Percentiles rank a stretch among this genome's conserved stretches.
These are phyloP conservation scores for Teinopalpus imperialis DNA, from an alignment of 2,888 invertebrate species.

Conservation along the genomic window DNA sequence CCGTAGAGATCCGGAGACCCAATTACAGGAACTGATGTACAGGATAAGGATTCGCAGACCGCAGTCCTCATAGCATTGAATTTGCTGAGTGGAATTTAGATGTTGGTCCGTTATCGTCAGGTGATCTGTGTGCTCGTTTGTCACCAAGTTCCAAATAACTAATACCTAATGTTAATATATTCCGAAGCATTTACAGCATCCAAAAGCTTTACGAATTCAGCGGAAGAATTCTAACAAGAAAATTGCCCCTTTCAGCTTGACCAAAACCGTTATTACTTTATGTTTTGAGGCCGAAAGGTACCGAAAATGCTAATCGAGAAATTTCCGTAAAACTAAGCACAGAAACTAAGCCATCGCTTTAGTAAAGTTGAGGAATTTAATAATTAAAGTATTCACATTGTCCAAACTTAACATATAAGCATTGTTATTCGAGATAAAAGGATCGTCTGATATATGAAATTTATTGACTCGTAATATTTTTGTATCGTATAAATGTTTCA, in stretches of 20 bases:
- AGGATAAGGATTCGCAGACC: no score
- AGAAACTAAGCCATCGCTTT: slow-evolving; percentile 11
- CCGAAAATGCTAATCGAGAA: slow-evolving; percentile 13
- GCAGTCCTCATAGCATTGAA: no score
- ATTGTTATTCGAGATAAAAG: slow-evolving; percentile 4
- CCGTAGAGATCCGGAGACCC: no score
- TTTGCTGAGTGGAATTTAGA: no score
- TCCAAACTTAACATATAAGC: slow-evolving; percentile 9
- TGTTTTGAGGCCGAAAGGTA: slow-evolving; percentile 3
- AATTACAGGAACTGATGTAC: no score
- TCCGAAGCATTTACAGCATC: no score
- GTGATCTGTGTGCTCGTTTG: no score
- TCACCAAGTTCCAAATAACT: no score
- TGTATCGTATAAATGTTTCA: background rate
- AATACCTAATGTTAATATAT: no score
- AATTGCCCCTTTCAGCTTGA: slow-evolving; percentile 1
- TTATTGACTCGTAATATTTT: slow-evolving; percentile 2
- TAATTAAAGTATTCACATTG: slow-evolving; percentile 17
- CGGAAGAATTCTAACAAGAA: slow-evolving; percentile 3
- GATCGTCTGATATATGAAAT: background rate
- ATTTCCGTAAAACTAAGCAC: slow-evolving; percentile 13
- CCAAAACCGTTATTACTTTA: slow-evolving; percentile 7
- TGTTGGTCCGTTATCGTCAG: no score
- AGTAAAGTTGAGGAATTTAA: slow-evolving; percentile 14
- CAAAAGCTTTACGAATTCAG: no score